Percentiles rank a stretch among this genome's conserved stretches.
Evolutionary conservation across 2,888 invertebrate species (phyloP).

Genomic region (Drosophila dives): DNA sequence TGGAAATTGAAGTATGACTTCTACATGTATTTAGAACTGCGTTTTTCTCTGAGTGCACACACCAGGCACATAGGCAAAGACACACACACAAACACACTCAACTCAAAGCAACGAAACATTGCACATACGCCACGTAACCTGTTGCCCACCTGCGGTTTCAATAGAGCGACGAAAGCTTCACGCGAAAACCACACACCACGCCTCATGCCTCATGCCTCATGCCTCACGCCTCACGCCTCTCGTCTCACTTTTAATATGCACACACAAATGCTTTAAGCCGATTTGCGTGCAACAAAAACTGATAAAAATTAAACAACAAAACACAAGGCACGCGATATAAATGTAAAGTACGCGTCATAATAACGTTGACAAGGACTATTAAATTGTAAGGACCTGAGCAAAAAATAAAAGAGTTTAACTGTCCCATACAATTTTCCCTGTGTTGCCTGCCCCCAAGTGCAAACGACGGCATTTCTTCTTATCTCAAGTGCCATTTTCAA

Average conservation of each 20-base stretch:
- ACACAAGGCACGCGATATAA: slow-evolving; percentile 14
- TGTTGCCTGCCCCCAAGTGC: slow-evolving; percentile 24
- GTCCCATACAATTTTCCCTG: background rate
- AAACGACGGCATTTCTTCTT: slow-evolving; percentile 32
- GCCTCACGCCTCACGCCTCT: background rate
- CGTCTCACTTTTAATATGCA: slow-evolving; percentile 30
- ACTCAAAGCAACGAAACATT: slow-evolving; percentile 31
- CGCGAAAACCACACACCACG: slow-evolving; percentile 3
- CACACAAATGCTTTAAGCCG: slow-evolving; percentile 66
- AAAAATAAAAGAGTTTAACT: slow-evolving; percentile 16
- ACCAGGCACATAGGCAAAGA: background rate
- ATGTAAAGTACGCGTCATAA: slow-evolving; percentile 55
- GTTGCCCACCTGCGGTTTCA: slow-evolving; percentile 58
- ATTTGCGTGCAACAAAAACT: slow-evolving; percentile 32
- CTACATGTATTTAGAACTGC: background rate
- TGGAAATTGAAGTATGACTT: background rate
- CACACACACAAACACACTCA: background rate
- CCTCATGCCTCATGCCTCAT: background rate
- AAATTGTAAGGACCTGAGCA: slow-evolving; percentile 40
- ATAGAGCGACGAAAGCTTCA: slow-evolving; percentile 31
- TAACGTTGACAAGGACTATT: slow-evolving; percentile 49
- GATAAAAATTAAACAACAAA: slow-evolving; percentile 42
- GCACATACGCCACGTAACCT: slow-evolving; percentile 57
- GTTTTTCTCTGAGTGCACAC: background rate
- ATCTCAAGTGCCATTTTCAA: slow-evolving; percentile 36